Conservation (phyloP, 2,888 invertebrate genomes). For the Chouioia cunea region DNA sequence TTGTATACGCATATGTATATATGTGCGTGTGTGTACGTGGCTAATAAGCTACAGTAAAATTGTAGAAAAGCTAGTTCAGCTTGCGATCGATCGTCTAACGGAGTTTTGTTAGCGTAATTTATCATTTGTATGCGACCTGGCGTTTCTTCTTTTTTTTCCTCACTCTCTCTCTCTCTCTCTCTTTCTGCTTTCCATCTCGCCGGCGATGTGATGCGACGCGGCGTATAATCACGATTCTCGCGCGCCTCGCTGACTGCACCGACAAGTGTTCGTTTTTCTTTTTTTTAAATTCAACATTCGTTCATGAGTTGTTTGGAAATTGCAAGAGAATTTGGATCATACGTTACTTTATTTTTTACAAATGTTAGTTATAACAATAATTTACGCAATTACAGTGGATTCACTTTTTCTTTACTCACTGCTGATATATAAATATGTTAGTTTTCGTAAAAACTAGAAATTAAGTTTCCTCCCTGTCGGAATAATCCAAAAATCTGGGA, state of each 20-base stretch:
- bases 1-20: slow-evolving; percentile 62
- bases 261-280: too few species aligned
- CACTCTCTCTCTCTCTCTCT: slow-evolving; percentile 37
- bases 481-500: too few species aligned
- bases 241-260: slow-evolving; percentile 21
- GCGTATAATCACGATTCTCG: slow-evolving; percentile 37
- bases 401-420: too few species aligned
- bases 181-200: slow-evolving; percentile 17
- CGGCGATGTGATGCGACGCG: slow-evolving; percentile 24
- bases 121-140: slow-evolving; percentile 67
- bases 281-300: too few species aligned
- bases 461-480: too few species aligned
- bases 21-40: slow-evolving; percentile 51
- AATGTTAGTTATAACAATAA: too few species aligned
- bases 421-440: too few species aligned
- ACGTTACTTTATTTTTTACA: too few species aligned
- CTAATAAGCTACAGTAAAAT: slow-evolving; percentile 27
- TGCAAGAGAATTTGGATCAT: too few species aligned
- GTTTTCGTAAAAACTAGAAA: too few species aligned
- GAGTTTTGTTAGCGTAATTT: slow-evolving; percentile 58
- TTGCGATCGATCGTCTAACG: neutral
- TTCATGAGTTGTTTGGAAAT: too few species aligned
- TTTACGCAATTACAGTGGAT: too few species aligned
- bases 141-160: slow-evolving; percentile 48
- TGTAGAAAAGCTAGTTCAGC: slow-evolving; percentile 30